Evolutionary conservation across 2,888 invertebrate species (phyloP).

Genomic region (Hofmannophila pseudospretella): DNA sequence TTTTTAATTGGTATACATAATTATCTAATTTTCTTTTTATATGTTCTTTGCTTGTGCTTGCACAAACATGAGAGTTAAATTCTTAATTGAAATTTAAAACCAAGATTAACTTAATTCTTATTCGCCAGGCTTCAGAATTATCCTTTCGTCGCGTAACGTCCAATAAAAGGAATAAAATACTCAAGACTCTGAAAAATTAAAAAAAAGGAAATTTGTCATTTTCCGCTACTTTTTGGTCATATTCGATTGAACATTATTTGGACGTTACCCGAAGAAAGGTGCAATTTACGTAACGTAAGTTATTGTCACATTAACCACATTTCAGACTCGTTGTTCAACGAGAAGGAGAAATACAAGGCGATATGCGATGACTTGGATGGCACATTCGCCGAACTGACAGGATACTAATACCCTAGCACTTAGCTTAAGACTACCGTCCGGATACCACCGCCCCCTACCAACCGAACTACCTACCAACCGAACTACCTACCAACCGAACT

Average conservation of each 20-base stretch:
- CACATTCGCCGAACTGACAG: conserved; percentile 97
- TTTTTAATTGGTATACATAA: conserved; percentile 41
- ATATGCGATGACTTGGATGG: conserved; percentile 98
- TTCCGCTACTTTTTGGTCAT: neutral
- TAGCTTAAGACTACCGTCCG: conserved; percentile 45
- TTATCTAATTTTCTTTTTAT: conserved; percentile 15
- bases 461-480: conserved; percentile 7
- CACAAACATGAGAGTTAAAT: too few relatives aligned
- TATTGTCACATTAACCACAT: conserved; percentile 57
- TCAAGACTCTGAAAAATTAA: too few relatives aligned
- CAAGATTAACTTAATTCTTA: too few relatives aligned
- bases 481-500: neutral
- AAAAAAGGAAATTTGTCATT: neutral
- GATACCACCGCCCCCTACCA: conserved; percentile 6
- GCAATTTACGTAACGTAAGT: too few relatives aligned
- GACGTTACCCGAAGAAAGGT: too few relatives aligned
- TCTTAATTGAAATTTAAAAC: too few relatives aligned
- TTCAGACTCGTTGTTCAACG: conserved; percentile 90
- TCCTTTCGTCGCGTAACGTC: too few relatives aligned
- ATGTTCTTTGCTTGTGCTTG: too few relatives aligned
- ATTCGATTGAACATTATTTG: too few relatives aligned
- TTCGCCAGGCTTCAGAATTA: too few relatives aligned
- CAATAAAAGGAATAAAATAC: too few relatives aligned
- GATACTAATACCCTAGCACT: conserved; percentile 86
- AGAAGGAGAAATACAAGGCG: conserved; percentile 97